phyloP scores from a whole-genome alignment of 2,888 invertebrate species.

The Calameuta filiformis region DNA sequence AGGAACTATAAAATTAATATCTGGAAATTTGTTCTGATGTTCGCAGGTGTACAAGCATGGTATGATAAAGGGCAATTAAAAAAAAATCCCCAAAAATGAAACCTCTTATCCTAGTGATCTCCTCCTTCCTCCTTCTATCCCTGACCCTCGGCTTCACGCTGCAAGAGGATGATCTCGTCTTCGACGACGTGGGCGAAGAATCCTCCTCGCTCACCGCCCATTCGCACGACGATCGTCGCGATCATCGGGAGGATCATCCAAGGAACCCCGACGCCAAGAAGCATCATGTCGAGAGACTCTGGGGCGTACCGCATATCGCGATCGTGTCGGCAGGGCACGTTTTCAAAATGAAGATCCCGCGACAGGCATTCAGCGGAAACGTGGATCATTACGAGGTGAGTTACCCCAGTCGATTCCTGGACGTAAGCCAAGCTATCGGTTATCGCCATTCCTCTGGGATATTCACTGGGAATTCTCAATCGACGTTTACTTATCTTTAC shows the following conservation, averaged over 20 bases:
- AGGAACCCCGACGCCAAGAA: slow-evolving; percentile 21
- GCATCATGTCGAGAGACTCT: slow-evolving; percentile 54
- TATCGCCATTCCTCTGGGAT: neutral
- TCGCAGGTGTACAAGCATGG: slow-evolving; percentile 54
- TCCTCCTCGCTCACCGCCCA: slow-evolving; percentile 11
- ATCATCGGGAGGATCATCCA: neutral
- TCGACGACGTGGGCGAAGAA: slow-evolving; percentile 60
- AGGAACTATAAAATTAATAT: neutral
- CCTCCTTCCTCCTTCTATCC: slow-evolving; percentile 36
- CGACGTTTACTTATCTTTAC: neutral
- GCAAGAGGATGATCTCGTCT: slow-evolving; percentile 62
- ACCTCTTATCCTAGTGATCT: slow-evolving; percentile 44
- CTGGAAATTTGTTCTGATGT: neutral
- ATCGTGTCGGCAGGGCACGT: slow-evolving; percentile 76
- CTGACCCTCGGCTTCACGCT: slow-evolving; percentile 40
- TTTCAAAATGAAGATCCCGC: slow-evolving; percentile 79
- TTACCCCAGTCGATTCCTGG: slow-evolving; percentile 19
- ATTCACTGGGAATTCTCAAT: neutral
- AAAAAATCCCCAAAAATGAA: slow-evolving; percentile 50
- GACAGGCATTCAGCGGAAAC: slow-evolving; percentile 76
- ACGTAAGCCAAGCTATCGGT: neutral
- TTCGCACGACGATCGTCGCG: neutral
- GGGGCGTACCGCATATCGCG: slow-evolving; percentile 73
- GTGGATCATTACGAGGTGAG: slow-evolving; percentile 78
- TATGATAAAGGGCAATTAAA: slow-evolving; percentile 48